Base-by-base conservation (phyloP, 2,888 invertebrate species). In the Melipona beecheii region DNA sequence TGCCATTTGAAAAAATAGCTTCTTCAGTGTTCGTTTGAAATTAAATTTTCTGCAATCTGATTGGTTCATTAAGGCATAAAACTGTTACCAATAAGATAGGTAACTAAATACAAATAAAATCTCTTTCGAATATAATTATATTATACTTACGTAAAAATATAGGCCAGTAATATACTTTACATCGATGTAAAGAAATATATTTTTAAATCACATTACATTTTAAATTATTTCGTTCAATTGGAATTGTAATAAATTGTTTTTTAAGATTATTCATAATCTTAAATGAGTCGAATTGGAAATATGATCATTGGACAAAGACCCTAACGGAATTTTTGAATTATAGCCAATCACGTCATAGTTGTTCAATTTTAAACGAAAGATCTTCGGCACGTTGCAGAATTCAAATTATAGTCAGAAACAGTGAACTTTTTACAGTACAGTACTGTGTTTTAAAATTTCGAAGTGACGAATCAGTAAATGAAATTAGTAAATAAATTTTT, bases 11-110 rank as follows among this genome's bases (percentile, higher is more conserved):
- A 78, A 76, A 69, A 62, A 11, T 36, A 9, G 24, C 31, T 24
- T 13, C 15, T 43, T 72, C n/a, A 2, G 9, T 5, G n/a, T 64
- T n/a, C 27, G 60, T 84, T 84, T 71, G 56, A 78, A 84, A 82
- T 84, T 75, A 56, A 84, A 78, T 78, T 78, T 58, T 31, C 27
- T 64, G 43, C 4, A 2, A 49, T 15, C 3, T 24, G 56, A 84
- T 84, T 84, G 84, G 84, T 19, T 31, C 19, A 19, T 31, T 58
- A 6, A 36, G 49, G 13, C 75, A 64, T 72, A 19, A 4, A 73
- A 21, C 43, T 54, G 27, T 17, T 49, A 54, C 1, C 4, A 43
- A 2, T 49, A 56, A 69, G 80, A 66, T 43, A 11, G 52, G 21
- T 15, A 3, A 66, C 43, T 24, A 58, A 4, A 5, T 9, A 24